Base-by-base conservation (phyloP, 2,797 vertebrate species). In the Peromyscus aztecus region DNA sequence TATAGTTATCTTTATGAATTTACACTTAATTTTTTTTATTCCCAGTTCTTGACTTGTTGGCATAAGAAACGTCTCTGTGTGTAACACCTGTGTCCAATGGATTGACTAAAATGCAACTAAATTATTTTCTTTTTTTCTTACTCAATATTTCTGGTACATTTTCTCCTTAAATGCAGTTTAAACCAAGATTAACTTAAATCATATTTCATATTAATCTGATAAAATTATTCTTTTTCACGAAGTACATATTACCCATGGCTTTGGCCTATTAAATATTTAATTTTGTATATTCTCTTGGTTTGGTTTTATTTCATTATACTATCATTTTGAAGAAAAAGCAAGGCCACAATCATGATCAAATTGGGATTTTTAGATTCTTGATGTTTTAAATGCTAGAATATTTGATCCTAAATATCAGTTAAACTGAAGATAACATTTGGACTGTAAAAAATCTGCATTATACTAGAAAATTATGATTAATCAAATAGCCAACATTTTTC, bases 11-110 rank as follows among this genome's bases (percentile, higher is more conserved):
- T 97, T 98, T 97, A 94, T 94, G 91, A 98, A 98, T 97, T 96
- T 97, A 95, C 91, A 93, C 71, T 95, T 97, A 85, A 86, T 97
- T 95, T 98, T 98, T 98, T 95, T 97, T 98, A 97, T 97, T 97
- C 95, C 73, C 95, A 86, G 94, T 97, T 98, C 92, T 97, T 92
- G 75, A 98, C 96, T 98, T 87, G 88, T 97, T 96, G 90, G 97
- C 92, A 98, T 87, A 69, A 84, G 94, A 69, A 95, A 91, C 80
- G 59, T 98, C 88, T 93, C 80, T 95, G 63, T 93, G 69, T 97
- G 96, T 97, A 97, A 98, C 98, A 98, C 98, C 98, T 99, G 98
- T 97, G 98, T 97, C 93, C 76, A 97, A 98, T 98, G 98, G 96
- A 98, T 97, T 96, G 88, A 96, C 95, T 97, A 96, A 97, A 98